phyloP scores from a whole-genome alignment of 2,888 invertebrate genomes.

The Exephanes ischioxanthus region DNA sequence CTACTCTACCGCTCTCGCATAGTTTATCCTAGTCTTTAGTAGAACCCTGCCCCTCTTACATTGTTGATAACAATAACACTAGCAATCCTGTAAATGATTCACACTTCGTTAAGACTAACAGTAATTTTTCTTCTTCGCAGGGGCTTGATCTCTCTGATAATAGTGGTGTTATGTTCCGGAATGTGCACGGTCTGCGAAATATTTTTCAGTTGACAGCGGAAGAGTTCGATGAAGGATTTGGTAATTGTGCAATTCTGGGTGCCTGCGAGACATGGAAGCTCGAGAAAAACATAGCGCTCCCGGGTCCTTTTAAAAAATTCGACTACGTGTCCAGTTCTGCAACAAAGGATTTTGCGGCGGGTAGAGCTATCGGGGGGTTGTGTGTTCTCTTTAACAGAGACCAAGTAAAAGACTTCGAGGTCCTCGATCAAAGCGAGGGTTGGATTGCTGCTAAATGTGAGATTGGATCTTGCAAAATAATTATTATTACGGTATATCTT shows the following conservation, averaged over 20 bases:
- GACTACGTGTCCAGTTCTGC: background rate
- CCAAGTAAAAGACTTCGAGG: background rate
- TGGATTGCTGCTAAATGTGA: background rate
- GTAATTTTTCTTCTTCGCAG: background rate
- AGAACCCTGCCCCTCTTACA: background rate
- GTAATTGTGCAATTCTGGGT: background rate
- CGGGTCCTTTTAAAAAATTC: background rate
- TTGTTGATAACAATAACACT: background rate
- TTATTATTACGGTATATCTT: background rate
- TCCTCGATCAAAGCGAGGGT: background rate
- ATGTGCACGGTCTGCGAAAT: background rate
- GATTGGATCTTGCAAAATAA: background rate
- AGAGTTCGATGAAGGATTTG: background rate
- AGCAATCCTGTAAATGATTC: background rate
- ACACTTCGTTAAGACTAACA: background rate
- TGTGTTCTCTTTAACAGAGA: background rate
- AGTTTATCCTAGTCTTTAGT: background rate
- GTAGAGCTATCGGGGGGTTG: background rate
- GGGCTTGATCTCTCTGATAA: slow-evolving; percentile 1
- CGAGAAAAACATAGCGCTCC: background rate
- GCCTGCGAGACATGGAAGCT: background rate
- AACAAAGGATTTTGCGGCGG: background rate
- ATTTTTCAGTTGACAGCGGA: background rate
- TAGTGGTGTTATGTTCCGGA: background rate
- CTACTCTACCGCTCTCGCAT: background rate